Percentiles rank a stretch among this genome's conserved stretches.
These are phyloP conservation scores for Drosophila pseudoobscura DNA, from an alignment of 1,140 invertebrate species.

Conservation along the genomic window DNA sequence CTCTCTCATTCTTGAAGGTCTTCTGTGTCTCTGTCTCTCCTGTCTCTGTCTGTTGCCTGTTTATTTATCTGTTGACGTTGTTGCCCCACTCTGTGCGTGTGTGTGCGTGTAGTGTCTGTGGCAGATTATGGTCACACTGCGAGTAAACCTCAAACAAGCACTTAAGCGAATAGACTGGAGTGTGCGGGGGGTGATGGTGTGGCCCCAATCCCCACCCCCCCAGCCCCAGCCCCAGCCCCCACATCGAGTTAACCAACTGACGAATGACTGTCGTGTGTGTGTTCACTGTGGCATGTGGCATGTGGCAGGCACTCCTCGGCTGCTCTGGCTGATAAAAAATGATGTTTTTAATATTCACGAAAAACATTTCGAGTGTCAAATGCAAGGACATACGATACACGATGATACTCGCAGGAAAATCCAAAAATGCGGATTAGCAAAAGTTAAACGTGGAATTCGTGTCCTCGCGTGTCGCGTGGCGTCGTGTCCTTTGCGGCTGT, in stretches of 20 bases:
- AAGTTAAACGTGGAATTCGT: slow-evolving; percentile 21
- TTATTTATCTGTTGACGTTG: slow-evolving; percentile 64
- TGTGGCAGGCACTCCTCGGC: not conserved
- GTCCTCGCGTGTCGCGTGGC: not conserved
- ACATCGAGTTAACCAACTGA: slow-evolving; percentile 72
- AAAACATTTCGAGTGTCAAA: slow-evolving; percentile 25
- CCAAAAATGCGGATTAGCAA: slow-evolving; percentile 22
- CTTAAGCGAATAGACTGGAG: slow-evolving; percentile 59
- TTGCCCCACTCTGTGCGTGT: not conserved
- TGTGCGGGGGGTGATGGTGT: too few species aligned
- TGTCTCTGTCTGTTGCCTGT: slow-evolving; percentile 42
- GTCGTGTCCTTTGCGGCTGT: slow-evolving; percentile 30
- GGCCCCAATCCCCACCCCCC: not conserved
- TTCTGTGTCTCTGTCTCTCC: slow-evolving; percentile 16
- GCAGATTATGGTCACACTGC: slow-evolving; percentile 78
- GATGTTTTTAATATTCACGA: slow-evolving; percentile 66
- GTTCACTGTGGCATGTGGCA: slow-evolving; percentile 10
- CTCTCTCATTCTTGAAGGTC: slow-evolving; percentile 1
- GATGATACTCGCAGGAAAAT: not conserved
- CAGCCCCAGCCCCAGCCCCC: not conserved
- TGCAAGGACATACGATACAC: not conserved
- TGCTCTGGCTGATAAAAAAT: slow-evolving; percentile 63
- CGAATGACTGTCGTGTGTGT: slow-evolving; percentile 63
- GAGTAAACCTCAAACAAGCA: slow-evolving; percentile 76
- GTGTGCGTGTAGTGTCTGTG: slow-evolving; percentile 63